These are phyloP conservation scores for Oxyteleia sp. DNA, from an alignment of 2,888 invertebrate species.

Conservation along the genomic window DNA sequence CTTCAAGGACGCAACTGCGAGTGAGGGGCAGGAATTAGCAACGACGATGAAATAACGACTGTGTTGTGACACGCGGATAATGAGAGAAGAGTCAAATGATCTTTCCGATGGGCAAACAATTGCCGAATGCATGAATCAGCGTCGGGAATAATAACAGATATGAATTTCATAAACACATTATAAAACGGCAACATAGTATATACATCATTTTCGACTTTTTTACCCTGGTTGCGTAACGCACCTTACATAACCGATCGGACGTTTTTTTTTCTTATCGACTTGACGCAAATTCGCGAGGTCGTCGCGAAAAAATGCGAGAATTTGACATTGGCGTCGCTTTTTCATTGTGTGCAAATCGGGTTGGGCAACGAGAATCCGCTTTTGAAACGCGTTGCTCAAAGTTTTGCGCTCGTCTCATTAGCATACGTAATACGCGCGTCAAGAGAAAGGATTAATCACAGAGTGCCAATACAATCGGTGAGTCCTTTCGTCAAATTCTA, in stretches of 20 bases:
- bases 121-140: constrained; percentile 25
- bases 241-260: not conserved
- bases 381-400: constrained; percentile 54
- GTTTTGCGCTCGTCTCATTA: constrained; percentile 54
- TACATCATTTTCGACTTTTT: constrained; percentile 3
- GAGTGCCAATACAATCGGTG: constrained; percentile 45
- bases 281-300: constrained; percentile 27
- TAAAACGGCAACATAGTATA: constrained; percentile 2
- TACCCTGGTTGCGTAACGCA: not conserved
- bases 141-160: constrained; percentile 8
- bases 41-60: constrained; percentile 58
- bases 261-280: constrained; percentile 1
- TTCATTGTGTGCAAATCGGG: constrained; percentile 62
- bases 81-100: constrained; percentile 10
- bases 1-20: constrained; percentile 43
- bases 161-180: constrained; percentile 29
- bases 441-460: constrained; percentile 46
- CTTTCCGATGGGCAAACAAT: constrained; percentile 19
- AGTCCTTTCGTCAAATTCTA: constrained; percentile 69
- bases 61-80: constrained; percentile 47
- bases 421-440: constrained; percentile 46
- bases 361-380: constrained; percentile 52
- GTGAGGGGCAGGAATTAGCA: constrained; percentile 3
- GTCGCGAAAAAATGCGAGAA: constrained; percentile 30
- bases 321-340: constrained; percentile 60